Percentiles rank a stretch among this genome's conserved stretches.
These are phyloP conservation scores for Muscicapa striata DNA, from an alignment of 2,797 vertebrate genomes.

Conservation along the genomic window DNA sequence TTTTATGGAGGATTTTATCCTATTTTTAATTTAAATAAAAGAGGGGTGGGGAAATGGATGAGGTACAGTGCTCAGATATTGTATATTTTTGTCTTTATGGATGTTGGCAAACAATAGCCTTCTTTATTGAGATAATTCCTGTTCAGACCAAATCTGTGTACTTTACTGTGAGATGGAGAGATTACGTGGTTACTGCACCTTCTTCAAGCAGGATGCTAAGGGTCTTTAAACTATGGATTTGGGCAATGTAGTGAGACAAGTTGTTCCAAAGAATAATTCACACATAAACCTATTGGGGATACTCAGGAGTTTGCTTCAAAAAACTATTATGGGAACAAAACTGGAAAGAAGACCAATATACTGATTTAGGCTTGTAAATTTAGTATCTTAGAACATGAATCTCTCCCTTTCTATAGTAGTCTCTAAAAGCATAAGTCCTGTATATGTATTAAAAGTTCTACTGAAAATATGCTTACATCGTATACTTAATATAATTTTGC, in stretches of 20 bases:
- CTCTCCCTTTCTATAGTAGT: background rate
- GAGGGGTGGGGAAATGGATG: rapidly evolving
- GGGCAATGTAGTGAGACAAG: background rate
- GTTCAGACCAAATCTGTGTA: background rate
- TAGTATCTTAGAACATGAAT: background rate
- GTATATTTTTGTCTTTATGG: background rate
- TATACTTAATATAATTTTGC: background rate
- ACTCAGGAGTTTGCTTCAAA: background rate
- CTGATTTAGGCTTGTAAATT: background rate
- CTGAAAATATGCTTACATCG: background rate
- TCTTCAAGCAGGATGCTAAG: background rate
- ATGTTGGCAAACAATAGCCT: background rate
- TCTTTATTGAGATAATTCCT: background rate
- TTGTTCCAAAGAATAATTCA: background rate
- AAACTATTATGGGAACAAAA: background rate
- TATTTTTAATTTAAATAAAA: background rate
- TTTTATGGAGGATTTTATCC: background rate
- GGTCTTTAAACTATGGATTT: background rate
- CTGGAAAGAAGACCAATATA: background rate
- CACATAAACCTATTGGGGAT: background rate
- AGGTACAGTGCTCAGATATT: background rate
- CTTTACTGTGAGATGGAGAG: background rate
- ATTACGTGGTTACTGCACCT: background rate
- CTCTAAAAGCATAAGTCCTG: background rate
- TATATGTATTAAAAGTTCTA: background rate